Evolutionary conservation across 2,797 vertebrate species (phyloP).

Genomic region (Sandelia bainsii): DNA sequence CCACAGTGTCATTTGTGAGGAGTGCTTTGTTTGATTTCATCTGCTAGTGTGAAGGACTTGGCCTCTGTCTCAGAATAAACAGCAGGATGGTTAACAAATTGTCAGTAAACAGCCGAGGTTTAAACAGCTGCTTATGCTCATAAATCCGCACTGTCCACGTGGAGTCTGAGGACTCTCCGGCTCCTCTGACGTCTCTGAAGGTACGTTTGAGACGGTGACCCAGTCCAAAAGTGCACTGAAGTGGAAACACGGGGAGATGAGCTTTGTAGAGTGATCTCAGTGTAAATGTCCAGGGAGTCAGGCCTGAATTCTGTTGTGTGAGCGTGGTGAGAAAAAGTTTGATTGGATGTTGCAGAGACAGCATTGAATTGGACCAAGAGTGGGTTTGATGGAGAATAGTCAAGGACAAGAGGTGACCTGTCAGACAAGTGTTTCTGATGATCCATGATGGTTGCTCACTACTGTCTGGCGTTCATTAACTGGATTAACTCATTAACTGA

Average conservation of each 20-base stretch:
- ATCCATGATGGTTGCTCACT: constrained; percentile 29
- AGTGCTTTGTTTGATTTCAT: constrained; percentile 78
- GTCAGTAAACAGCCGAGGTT: constrained; percentile 82
- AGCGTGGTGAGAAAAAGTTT: constrained; percentile 22
- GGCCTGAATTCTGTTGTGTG: constrained; percentile 6
- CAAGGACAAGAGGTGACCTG: constrained; percentile 23
- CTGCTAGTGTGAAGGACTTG: constrained; percentile 75
- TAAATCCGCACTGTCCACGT: constrained; percentile 52
- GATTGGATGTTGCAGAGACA: background rate
- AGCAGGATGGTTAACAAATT: constrained; percentile 83
- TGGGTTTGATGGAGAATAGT: constrained; percentile 8
- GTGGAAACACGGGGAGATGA: background rate
- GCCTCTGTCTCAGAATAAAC: constrained; percentile 81
- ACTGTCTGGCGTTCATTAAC: constrained; percentile 59
- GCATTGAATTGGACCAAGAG: background rate
- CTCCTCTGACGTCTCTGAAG: constrained; percentile 26
- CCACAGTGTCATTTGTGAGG: constrained; percentile 45
- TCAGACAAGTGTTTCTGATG: constrained; percentile 22
- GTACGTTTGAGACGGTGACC: constrained; percentile 44
- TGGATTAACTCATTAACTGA: constrained; percentile 23
- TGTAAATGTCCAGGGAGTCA: constrained; percentile 14
- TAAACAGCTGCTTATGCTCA: constrained; percentile 86
- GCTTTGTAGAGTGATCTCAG: constrained; percentile 2
- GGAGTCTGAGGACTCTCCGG: constrained; percentile 30
- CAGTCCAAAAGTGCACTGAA: constrained; percentile 7